Conservation (phyloP, 2,888 invertebrate genomes). For the Sarcophaga subvicina region DNA sequence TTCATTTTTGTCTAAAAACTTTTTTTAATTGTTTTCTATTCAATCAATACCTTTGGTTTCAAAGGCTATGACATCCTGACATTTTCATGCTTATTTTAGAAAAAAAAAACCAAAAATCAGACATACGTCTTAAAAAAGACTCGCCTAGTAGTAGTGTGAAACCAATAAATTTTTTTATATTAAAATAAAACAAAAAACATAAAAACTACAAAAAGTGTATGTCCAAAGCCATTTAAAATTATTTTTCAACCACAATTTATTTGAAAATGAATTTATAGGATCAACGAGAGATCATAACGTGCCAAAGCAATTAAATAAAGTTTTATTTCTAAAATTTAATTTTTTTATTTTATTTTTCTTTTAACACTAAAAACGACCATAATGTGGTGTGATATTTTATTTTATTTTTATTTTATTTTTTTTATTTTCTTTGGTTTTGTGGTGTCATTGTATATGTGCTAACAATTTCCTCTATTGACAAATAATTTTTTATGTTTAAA, state of each 20-base stretch:
- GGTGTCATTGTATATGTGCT: no score
- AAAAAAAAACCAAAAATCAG: not conserved
- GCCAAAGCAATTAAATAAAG: constrained; percentile 62
- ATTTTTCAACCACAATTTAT: constrained; percentile 45
- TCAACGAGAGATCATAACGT: constrained; percentile 61
- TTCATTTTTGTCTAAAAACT: no score
- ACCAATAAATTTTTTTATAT: not conserved
- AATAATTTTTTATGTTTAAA: constrained; percentile 17
- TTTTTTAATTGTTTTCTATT: no score
- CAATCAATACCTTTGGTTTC: no score
- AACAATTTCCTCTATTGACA: constrained; percentile 35
- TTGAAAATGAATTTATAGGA: constrained; percentile 59
- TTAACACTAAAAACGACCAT: constrained; percentile 11
- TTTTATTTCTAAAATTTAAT: constrained; percentile 37
- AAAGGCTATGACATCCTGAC: no score
- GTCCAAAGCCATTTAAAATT: constrained; percentile 32
- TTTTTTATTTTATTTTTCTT: not conserved
- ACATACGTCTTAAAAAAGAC: not conserved
- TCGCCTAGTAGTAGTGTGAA: not conserved
- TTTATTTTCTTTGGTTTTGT: not conserved
- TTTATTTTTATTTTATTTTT: not conserved
- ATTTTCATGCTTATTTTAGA: no score
- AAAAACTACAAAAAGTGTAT: not conserved
- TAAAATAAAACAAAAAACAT: not conserved
- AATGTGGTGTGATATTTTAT: constrained; percentile 14